These are phyloP conservation scores for Arion vulgaris DNA, from an alignment of 1,140 invertebrate genomes.

Conservation along the genomic window DNA sequence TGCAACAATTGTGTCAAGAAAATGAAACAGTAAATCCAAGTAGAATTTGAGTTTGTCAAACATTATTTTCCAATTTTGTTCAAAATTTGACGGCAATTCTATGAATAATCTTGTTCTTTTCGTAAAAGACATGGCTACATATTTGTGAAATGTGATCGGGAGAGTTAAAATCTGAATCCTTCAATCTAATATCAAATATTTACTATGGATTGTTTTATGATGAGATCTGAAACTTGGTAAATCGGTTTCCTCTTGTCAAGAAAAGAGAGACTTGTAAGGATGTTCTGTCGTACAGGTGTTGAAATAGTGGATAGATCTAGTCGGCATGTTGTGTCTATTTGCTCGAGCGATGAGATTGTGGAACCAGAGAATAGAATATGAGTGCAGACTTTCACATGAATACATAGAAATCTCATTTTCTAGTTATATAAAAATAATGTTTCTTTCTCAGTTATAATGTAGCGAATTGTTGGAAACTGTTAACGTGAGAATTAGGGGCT, in stretches of 20 bases:
- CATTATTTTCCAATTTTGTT: neutral
- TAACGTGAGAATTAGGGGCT: too few species aligned
- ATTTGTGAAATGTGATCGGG: neutral
- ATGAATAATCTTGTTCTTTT: neutral
- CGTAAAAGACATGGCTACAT: neutral
- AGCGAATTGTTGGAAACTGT: too few species aligned
- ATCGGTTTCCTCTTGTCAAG: neutral
- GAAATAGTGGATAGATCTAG: neutral
- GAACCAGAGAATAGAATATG: too few species aligned
- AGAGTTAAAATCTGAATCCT: neutral
- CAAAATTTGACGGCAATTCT: neutral
- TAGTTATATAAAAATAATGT: too few species aligned
- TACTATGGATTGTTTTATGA: neutral
- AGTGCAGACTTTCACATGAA: too few species aligned
- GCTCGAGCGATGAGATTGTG: neutral
- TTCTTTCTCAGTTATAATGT: too few species aligned
- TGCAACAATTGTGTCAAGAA: neutral
- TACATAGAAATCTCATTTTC: too few species aligned
- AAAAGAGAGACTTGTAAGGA: neutral
- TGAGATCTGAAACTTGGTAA: neutral
- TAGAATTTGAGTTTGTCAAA: too few species aligned
- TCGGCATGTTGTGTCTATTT: neutral
- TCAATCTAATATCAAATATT: neutral
- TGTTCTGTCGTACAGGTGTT: neutral
- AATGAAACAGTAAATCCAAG: neutral